Conservation (phyloP, 2,113 vertebrate species). For the Erythrocercus mccallii region DNA sequence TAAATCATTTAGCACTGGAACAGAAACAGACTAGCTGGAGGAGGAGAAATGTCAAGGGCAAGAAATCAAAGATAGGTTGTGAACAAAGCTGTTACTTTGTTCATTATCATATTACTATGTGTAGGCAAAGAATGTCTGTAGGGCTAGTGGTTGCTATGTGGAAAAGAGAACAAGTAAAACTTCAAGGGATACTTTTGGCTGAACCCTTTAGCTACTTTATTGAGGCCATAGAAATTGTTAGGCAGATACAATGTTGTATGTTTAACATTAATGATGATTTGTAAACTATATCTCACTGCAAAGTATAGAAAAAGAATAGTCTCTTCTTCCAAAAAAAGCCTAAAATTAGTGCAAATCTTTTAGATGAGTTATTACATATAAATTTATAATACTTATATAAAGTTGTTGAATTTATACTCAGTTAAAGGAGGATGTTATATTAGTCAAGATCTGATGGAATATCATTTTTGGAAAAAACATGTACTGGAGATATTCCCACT, state of each 20-base stretch:
- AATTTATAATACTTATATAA: background rate
- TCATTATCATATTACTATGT: background rate
- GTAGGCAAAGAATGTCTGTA: background rate
- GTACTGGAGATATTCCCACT: background rate
- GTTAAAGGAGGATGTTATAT: background rate
- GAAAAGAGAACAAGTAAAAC: background rate
- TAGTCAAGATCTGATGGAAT: background rate
- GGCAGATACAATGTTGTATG: background rate
- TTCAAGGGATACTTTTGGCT: background rate
- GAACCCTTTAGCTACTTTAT: background rate
- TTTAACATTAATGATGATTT: background rate
- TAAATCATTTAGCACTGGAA: conserved; percentile 17
- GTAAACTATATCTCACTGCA: background rate
- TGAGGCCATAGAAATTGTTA: background rate
- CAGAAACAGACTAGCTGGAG: background rate
- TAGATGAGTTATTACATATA: background rate
- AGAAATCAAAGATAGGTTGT: conserved; percentile 21
- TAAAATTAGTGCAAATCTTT: background rate
- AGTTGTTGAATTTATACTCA: background rate
- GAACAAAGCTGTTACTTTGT: background rate
- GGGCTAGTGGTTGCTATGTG: background rate
- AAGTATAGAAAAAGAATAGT: background rate
- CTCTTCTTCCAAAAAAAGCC: background rate
- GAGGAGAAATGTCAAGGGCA: conserved; percentile 15
- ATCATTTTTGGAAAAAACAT: background rate